Evolutionary conservation across 2,888 invertebrate species (phyloP).

Genomic region (Leptopilina drosophilae): DNA sequence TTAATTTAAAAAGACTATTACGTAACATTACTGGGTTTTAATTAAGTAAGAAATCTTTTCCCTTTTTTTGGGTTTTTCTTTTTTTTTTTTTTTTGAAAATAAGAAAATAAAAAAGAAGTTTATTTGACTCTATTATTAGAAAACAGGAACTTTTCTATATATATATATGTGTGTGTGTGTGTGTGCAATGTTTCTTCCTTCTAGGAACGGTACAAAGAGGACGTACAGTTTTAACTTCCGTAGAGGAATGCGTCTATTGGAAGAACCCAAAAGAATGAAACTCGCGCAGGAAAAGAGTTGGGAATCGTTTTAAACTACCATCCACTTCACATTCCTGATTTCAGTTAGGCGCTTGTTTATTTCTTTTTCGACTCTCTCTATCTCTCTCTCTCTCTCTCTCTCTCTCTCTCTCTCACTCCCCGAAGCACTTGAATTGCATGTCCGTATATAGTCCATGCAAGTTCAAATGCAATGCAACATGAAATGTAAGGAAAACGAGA

Average conservation of each 20-base stretch:
- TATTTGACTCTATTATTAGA: slow-evolving; percentile 14
- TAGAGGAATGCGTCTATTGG: slow-evolving; percentile 45
- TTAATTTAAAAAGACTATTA: background rate
- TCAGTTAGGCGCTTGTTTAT: slow-evolving; percentile 68
- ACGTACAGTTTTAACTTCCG: slow-evolving; percentile 34
- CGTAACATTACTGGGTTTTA: background rate
- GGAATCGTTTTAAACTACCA: slow-evolving; percentile 68
- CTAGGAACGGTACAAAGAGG: slow-evolving; percentile 14
- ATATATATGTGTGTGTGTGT: background rate
- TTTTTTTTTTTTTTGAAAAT: background rate
- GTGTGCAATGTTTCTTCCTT: slow-evolving; percentile 24
- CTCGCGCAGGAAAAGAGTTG: slow-evolving; percentile 43
- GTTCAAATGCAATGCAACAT: slow-evolving; percentile 56
- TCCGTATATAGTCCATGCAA: slow-evolving; percentile 33
- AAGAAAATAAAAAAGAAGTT: slow-evolving; percentile 12
- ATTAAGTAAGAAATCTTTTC: background rate
- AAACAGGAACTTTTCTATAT: slow-evolving; percentile 9
- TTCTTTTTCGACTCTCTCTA: slow-evolving; percentile 61
- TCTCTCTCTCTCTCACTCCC: slow-evolving; percentile 56
- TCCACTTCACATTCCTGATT: slow-evolving; percentile 70
- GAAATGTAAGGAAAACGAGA: slow-evolving; percentile 38
- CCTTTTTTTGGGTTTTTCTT: too few relatives aligned
- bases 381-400: slow-evolving; percentile 59
- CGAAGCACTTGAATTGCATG: slow-evolving; percentile 31
- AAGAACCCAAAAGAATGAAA: slow-evolving; percentile 28